A percentile compares a stretch with the other conserved stretches of the same genome.
Conservation (phyloP, 1,140 invertebrate genomes). For the Chrysopa pallens region DNA sequence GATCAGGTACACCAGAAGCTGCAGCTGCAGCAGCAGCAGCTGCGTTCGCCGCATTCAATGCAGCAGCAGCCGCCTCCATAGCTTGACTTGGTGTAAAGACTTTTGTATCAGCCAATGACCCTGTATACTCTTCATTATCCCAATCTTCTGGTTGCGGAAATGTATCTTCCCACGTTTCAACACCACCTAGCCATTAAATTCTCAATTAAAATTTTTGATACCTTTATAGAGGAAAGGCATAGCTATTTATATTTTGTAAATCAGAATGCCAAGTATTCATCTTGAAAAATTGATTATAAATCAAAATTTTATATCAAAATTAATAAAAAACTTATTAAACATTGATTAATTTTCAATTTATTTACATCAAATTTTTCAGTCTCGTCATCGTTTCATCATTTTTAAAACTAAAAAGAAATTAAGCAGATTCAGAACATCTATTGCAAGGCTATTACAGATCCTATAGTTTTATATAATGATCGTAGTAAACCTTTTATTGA, state of each 20-base stretch:
- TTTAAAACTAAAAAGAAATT: constrained; percentile 4
- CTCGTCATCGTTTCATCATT: constrained; percentile 7
- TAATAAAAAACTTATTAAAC: background rate
- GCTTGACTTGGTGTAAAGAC: constrained; percentile 63
- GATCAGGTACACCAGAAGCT: background rate
- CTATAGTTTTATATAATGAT: too few species aligned
- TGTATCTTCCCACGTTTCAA: constrained; percentile 21
- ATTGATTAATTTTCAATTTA: background rate
- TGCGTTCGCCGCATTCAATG: background rate
- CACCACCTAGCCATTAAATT: background rate
- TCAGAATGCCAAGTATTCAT: constrained; percentile 1
- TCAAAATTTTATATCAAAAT: background rate
- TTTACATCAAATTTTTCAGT: constrained; percentile 1
- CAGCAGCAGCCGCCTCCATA: constrained; percentile 12
- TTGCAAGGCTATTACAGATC: too few species aligned
- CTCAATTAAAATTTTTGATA: background rate
- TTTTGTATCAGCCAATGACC: constrained; percentile 84
- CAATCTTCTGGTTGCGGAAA: constrained; percentile 52
- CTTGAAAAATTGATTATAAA: background rate
- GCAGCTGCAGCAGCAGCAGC: background rate
- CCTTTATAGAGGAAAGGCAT: too few species aligned
- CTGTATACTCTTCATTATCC: constrained; percentile 90
- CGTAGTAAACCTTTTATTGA: too few species aligned
- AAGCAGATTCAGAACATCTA: too few species aligned
- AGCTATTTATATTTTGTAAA: background rate